Evolutionary conservation across 2,888 invertebrate genomes (phyloP).

Genomic region (Chironomus riparius): DNA sequence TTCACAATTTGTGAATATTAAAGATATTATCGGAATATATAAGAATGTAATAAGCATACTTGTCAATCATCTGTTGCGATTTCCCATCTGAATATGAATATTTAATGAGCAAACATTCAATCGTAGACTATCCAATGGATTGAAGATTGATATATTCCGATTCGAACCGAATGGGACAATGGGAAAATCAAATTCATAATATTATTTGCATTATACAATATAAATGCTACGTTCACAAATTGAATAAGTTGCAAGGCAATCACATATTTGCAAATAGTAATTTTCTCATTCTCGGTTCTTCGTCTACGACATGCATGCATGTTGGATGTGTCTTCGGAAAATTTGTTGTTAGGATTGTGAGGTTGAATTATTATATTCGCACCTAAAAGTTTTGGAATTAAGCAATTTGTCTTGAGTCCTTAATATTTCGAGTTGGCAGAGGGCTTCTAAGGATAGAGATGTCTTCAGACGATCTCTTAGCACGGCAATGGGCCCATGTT

Average conservation of each 20-base stretch:
- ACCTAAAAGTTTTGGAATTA: no score
- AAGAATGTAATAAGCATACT: background rate
- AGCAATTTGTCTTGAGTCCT: no score
- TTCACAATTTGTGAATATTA: background rate
- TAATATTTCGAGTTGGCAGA: no score
- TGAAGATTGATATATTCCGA: background rate
- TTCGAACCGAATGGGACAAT: background rate
- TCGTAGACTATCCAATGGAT: background rate
- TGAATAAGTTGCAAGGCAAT: conserved; percentile 14
- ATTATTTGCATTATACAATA: conserved; percentile 21
- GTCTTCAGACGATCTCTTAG: no score
- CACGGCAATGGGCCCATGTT: no score
- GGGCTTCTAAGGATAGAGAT: no score
- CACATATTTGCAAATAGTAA: conserved; percentile 23
- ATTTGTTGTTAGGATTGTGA: no score
- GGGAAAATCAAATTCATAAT: background rate
- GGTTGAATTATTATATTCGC: no score
- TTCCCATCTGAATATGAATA: conserved; percentile 18
- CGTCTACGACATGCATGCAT: background rate
- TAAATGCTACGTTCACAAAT: background rate
- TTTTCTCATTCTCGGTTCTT: background rate
- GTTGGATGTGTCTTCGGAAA: background rate
- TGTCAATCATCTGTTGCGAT: conserved; percentile 24
- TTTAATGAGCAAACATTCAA: conserved; percentile 6
- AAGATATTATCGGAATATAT: background rate